Percentiles rank a stretch among this genome's conserved stretches.
These are phyloP conservation scores for Salminus brasiliensis DNA, from an alignment of 2,113 vertebrate genomes.

Conservation along the genomic window DNA sequence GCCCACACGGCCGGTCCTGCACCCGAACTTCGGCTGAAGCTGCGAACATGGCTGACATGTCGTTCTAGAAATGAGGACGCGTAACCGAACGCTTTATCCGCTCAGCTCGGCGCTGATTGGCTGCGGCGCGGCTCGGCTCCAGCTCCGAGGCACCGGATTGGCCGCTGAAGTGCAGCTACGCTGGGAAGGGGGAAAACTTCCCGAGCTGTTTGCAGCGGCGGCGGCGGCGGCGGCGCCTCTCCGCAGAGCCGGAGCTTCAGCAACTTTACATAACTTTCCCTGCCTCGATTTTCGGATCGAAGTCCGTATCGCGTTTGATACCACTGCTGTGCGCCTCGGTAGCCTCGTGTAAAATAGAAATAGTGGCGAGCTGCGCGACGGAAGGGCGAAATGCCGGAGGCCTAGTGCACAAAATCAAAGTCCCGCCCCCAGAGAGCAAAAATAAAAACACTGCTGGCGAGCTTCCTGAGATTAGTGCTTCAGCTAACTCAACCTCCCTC, in stretches of 20 bases:
- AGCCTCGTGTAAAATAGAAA: background rate
- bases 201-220: slow-evolving; percentile 41
- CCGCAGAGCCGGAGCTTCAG: slow-evolving; percentile 2
- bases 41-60: slow-evolving; percentile 83
- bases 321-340: background rate
- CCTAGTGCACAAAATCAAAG: background rate
- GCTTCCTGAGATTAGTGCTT: background rate
- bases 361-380: background rate
- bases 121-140: background rate
- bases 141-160: slow-evolving; percentile 59
- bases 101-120: slow-evolving; percentile 52
- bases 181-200: slow-evolving; percentile 36
- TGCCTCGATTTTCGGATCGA: background rate
- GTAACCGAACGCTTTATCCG: slow-evolving; percentile 58
- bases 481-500: background rate
- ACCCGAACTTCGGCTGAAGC: slow-evolving; percentile 62
- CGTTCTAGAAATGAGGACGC: slow-evolving; percentile 69
- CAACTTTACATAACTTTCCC: slow-evolving; percentile 37
- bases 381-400: slow-evolving; percentile 16
- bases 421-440: slow-evolving; percentile 59
- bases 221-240: slow-evolving; percentile 30
- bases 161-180: slow-evolving; percentile 28
- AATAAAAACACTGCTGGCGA: slow-evolving; percentile 59
- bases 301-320: background rate
- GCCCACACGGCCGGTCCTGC: no score